These are phyloP conservation scores for Tetheella fluctuosa DNA, from an alignment of 2,888 invertebrate genomes.

Conservation along the genomic window DNA sequence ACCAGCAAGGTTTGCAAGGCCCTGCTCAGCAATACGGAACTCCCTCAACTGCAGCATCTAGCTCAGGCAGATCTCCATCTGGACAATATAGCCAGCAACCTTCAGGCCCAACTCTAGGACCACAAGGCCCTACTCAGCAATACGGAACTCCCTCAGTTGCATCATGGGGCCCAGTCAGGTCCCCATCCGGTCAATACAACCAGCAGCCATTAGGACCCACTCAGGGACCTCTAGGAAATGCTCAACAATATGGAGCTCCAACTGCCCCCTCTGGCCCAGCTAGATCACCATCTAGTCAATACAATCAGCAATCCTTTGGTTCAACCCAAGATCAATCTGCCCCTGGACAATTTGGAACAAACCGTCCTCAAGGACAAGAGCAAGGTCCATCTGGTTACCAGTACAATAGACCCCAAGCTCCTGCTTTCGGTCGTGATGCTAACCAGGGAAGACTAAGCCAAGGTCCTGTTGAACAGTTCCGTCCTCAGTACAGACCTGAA, in stretches of 20 bases:
- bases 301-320: constrained; percentile 16
- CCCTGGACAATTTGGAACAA: constrained; percentile 14
- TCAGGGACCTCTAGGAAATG: constrained; percentile 20
- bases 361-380: constrained; percentile 9
- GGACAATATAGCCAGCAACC: constrained; percentile 15
- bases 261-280: constrained; percentile 12
- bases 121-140: constrained; percentile 21
- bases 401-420: constrained; percentile 41
- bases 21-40: constrained; percentile 16
- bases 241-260: constrained; percentile 17
- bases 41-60: constrained; percentile 16
- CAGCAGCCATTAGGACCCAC: constrained; percentile 19
- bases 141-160: constrained; percentile 23
- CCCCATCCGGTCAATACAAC: constrained; percentile 15
- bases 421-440: constrained; percentile 17
- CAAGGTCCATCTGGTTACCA: constrained; percentile 40
- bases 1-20: background rate
- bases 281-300: constrained; percentile 19
- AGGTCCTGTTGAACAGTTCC: constrained; percentile 5
- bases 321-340: constrained; percentile 12
- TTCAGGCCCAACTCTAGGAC: constrained; percentile 18
- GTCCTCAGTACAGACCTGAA: constrained; percentile 13
- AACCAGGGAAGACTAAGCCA: constrained; percentile 3
- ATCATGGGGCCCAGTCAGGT: constrained; percentile 18
- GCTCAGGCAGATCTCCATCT: constrained; percentile 18